Base-by-base conservation (phyloP, 2,888 invertebrate genomes). In the Sminthurides aquaticus region DNA sequence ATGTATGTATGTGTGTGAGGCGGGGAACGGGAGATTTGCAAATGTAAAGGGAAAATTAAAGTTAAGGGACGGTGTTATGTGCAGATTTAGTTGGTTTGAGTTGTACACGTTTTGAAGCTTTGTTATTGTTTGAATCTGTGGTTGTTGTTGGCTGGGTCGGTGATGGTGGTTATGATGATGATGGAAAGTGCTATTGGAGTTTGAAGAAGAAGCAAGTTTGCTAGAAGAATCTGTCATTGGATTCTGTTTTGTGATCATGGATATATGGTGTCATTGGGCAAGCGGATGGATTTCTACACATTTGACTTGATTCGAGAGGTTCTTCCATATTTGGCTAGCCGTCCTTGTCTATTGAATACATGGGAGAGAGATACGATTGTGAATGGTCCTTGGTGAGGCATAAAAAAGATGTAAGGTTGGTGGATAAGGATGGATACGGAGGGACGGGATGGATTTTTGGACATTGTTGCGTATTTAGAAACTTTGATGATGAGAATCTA, bases 271-370 rank as follows among this genome's bases (percentile, higher is more conserved):
- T 63, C 63, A 63, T 63, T 63, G 63, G 58, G 58, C 57, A 63
- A 63, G 63, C 57, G 49, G 52, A 63, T 63, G 57, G 63, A 63
- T 57, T 63, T 63, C 57, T 63, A 63, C 25, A 63, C 63, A 57
- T 34, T 15, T 34, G 43, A 34, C n/a, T n/a, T n/a, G n/a, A n/a
- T n/a, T n/a, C n/a, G n/a, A 15, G 43, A 34, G 43, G 57, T 52
- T 56, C 25, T 57, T 57, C 63, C 63, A 63, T 63, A 57, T 63
- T 49, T 58, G 48, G 63, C 22, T 3, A 29, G 20, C 28, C 63
- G 63, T 57, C 63, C 63, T 63, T 63, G 5, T 34, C 43, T 34
- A 34, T 34, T 34, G 43, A 34, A 34, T 34, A 34, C 43, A 34
- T 34, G 43, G 43, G 8, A 34, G 43, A 34, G 43, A 34, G 43